Evolutionary conservation across 2,888 invertebrate genomes (phyloP).

Genomic region (Nowickia ferox): DNA sequence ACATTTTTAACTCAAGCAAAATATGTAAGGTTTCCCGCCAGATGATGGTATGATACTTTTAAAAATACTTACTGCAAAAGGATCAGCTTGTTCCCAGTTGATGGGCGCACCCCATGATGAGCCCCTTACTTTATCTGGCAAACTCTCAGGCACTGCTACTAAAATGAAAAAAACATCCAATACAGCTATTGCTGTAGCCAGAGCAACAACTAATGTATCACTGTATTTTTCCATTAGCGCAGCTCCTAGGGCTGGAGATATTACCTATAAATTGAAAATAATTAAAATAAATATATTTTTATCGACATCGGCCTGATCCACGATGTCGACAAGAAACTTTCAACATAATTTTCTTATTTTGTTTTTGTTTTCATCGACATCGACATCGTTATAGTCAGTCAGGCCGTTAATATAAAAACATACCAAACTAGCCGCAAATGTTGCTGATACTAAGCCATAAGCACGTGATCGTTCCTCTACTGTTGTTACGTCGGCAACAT

Average conservation of each 20-base stretch:
- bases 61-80: slow-evolving; percentile 89
- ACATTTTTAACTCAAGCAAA: too few relatives aligned
- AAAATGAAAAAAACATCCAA: slow-evolving; percentile 99
- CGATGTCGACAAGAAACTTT: too few relatives aligned
- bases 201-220: slow-evolving; percentile 93
- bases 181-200: slow-evolving; percentile 97
- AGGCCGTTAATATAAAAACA: slow-evolving; percentile 22
- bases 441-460: slow-evolving; percentile 98
- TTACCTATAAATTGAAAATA: slow-evolving; percentile 84
- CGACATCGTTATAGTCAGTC: too few relatives aligned
- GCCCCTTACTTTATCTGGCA: slow-evolving; percentile 95
- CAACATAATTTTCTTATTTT: too few relatives aligned
- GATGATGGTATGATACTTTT: background rate
- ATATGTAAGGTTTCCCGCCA: too few relatives aligned
- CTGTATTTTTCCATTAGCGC: slow-evolving; percentile 94
- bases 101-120: slow-evolving; percentile 93
- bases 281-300: slow-evolving; percentile 2
- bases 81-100: slow-evolving; percentile 99
- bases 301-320: too few relatives aligned
- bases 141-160: slow-evolving; percentile 98
- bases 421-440: slow-evolving; percentile 98
- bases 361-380: too few relatives aligned
- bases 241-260: slow-evolving; percentile 97
- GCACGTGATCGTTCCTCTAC: slow-evolving; percentile 97
- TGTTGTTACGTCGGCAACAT: slow-evolving; percentile 99